phyloP scores from a whole-genome alignment of 2,797 vertebrate species.

The Choloepus didactylus region DNA sequence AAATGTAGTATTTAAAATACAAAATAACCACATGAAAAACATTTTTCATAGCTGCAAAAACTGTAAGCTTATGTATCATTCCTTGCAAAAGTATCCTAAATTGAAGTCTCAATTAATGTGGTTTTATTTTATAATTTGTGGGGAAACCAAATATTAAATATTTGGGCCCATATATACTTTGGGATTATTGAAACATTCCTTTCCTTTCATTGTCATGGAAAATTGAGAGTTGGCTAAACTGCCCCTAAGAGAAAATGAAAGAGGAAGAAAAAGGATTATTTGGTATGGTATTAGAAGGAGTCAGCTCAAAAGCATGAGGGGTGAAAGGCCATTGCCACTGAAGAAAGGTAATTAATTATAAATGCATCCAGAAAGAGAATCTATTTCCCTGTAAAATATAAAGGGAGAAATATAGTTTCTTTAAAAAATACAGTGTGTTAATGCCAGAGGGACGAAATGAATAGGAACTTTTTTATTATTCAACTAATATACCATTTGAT shows the following conservation, averaged over 20 bases:
- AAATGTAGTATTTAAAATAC: background rate
- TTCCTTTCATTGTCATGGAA: background rate
- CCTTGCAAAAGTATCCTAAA: background rate
- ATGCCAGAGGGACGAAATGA: constrained; percentile 44
- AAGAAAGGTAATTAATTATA: constrained; percentile 39
- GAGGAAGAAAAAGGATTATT: too few species aligned
- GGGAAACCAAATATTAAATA: background rate
- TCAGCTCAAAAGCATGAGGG: background rate
- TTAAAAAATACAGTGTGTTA: constrained; percentile 2
- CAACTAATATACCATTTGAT: constrained; percentile 76
- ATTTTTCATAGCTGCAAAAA: background rate
- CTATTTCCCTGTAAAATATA: constrained; percentile 21
- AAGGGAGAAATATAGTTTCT: constrained; percentile 48
- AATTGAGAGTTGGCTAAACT: background rate
- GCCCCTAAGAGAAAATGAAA: background rate
- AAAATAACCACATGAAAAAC: rapidly evolving
- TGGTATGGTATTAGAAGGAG: rapidly evolving
- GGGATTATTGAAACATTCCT: background rate
- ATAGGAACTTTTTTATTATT: constrained; percentile 55
- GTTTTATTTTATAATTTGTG: background rate
- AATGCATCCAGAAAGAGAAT: background rate
- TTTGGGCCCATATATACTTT: background rate
- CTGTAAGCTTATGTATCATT: rapidly evolving
- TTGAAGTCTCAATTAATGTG: background rate
- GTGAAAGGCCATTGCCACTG: background rate